A percentile compares a stretch with the other conserved stretches of the same genome.
Conservation (phyloP, 2,797 vertebrate species). For the Acanthornis magna region DNA sequence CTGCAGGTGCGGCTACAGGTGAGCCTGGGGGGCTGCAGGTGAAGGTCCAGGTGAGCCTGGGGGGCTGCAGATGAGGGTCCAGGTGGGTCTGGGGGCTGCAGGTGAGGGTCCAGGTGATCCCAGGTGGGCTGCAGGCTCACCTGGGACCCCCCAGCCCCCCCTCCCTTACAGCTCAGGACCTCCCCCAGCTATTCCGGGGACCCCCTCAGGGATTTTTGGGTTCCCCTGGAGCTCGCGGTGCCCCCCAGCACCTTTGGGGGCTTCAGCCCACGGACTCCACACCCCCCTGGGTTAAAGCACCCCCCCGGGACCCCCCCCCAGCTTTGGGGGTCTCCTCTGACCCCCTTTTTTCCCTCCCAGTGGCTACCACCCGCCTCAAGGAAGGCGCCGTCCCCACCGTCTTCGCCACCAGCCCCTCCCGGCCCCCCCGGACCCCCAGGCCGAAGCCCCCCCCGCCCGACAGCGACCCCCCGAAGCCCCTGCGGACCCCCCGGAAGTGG, state of each 20-base stretch:
- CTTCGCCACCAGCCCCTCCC: slow-evolving; percentile 72
- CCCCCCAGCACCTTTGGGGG: neutral
- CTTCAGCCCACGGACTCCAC: neutral
- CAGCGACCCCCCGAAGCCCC: neutral
- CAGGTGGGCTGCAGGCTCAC: too few species aligned
- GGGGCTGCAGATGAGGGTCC: too few species aligned
- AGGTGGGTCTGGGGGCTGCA: too few species aligned
- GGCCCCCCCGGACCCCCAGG: slow-evolving; percentile 50
- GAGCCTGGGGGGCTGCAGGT: too few species aligned
- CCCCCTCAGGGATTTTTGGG: neutral
- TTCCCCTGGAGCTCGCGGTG: too few species aligned
- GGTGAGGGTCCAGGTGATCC: too few species aligned
- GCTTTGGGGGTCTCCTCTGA: too few species aligned
- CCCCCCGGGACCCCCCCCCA: neutral
- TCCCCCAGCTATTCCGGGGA: neutral
- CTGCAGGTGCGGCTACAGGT: too few species aligned
- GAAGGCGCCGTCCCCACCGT: slow-evolving; percentile 85
- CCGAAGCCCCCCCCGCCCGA: slow-evolving; percentile 19
- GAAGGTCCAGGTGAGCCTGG: too few species aligned
- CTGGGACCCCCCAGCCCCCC: neutral
- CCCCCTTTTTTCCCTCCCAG: slow-evolving; percentile 16
- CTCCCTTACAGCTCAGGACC: neutral
- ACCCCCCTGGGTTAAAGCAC: neutral
- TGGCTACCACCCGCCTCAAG: slow-evolving; percentile 83
- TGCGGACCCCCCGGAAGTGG: slow-evolving; percentile 32